Evolutionary conservation across 1,140 invertebrate species (phyloP).

Genomic region (Nebria ingens): DNA sequence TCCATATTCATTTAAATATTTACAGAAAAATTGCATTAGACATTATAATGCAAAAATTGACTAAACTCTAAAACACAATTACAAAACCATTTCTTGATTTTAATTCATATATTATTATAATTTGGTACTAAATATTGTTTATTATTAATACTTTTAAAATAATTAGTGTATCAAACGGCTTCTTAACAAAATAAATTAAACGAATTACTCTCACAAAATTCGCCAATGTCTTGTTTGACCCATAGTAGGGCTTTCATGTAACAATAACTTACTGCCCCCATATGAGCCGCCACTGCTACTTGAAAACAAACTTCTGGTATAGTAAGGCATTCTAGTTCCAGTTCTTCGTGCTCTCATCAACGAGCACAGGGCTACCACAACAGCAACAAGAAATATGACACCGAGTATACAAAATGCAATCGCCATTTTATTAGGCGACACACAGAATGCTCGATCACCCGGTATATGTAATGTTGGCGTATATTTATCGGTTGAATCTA

Average conservation of each 20-base stretch:
- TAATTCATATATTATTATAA: no score
- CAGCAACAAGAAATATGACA: conserved; percentile 52
- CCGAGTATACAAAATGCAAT: conserved; percentile 56
- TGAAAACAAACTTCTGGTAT: conserved; percentile 31
- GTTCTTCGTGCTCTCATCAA: conserved; percentile 44
- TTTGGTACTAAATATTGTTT: no score
- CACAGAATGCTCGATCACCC: conserved; percentile 53
- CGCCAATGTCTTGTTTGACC: conserved; percentile 28
- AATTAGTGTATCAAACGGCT: background rate
- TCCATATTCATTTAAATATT: no score
- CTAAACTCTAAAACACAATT: no score
- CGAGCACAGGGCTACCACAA: conserved; percentile 52
- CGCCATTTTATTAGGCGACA: conserved; percentile 60
- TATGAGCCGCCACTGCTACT: conserved; percentile 25
- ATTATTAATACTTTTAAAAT: no score
- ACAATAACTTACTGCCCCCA: conserved; percentile 28
- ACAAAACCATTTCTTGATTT: no score
- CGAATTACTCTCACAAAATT: conserved; percentile 22
- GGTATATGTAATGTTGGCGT: conserved; percentile 27
- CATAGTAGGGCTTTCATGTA: conserved; percentile 30
- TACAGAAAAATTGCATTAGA: no score
- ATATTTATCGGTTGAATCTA: background rate
- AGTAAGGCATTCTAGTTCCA: conserved; percentile 21
- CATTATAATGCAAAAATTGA: no score
- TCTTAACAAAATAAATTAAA: background rate